Evolutionary conservation across 2,113 vertebrate genomes (phyloP).

Genomic region (Lasiurus borealis): DNA sequence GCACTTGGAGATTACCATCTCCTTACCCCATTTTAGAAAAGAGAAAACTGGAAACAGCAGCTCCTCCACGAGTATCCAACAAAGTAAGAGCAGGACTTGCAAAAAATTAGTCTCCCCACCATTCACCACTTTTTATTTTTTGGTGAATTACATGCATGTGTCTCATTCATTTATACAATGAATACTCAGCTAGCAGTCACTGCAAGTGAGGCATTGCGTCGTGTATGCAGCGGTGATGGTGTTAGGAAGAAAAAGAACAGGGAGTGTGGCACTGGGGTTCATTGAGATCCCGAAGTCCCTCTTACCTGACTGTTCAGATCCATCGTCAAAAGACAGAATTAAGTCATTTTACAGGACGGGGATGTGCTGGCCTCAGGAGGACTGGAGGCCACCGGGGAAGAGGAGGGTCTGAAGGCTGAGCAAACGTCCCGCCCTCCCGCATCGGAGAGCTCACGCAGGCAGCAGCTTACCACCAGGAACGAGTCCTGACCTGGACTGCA

Average conservation of each 20-base stretch:
- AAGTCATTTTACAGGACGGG: not conserved
- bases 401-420: not conserved
- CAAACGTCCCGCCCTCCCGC: not conserved
- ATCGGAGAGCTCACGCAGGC: not conserved
- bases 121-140: slow-evolving; percentile 7
- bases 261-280: not conserved
- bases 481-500: not conserved
- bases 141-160: not conserved
- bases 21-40: slow-evolving; percentile 14
- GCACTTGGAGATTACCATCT: slow-evolving; percentile 1
- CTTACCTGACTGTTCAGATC: not conserved
- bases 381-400: not conserved
- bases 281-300: not conserved
- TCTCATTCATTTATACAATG: not conserved
- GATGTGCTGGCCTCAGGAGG: not conserved
- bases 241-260: slow-evolving; percentile 1
- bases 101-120: not conserved
- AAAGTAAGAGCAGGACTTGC: not conserved
- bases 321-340: not conserved
- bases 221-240: not conserved
- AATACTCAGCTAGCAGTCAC: not conserved
- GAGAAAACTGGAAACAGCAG: slow-evolving; percentile 10
- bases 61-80: not conserved
- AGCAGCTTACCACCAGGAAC: not conserved
- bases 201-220: not conserved